Percentiles rank a stretch among this genome's conserved stretches.
Conservation (phyloP, 2,888 invertebrate species). For the Adela reaumurella region DNA sequence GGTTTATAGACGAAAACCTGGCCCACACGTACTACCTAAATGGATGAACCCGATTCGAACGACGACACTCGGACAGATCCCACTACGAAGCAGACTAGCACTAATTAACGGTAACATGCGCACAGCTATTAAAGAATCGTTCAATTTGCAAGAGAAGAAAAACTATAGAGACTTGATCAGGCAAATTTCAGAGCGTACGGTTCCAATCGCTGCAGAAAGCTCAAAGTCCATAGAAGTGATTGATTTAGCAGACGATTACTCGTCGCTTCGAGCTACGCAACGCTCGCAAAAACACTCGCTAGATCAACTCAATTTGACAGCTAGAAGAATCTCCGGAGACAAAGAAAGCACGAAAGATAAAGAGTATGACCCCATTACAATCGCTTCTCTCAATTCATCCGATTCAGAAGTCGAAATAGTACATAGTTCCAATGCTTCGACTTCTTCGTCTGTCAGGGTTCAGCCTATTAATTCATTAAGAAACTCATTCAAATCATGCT, state of each 20-base stretch:
- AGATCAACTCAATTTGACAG: conserved; percentile 31
- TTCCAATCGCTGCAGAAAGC: conserved; percentile 17
- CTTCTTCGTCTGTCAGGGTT: conserved; percentile 33
- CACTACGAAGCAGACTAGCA: conserved; percentile 23
- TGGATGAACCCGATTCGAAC: conserved; percentile 31
- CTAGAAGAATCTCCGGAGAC: conserved; percentile 23
- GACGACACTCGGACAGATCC: conserved; percentile 18
- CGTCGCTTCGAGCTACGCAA: conserved; percentile 30
- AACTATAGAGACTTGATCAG: conserved; percentile 53
- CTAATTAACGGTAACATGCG: conserved; percentile 31
- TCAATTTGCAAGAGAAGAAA: conserved; percentile 55
- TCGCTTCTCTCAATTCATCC: conserved; percentile 43
- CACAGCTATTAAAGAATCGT: conserved; percentile 44
- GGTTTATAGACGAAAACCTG: conserved; percentile 25
- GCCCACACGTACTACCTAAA: conserved; percentile 23
- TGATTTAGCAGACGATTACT: conserved; percentile 33
- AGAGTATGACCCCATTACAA: conserved; percentile 42
- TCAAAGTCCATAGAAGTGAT: conserved; percentile 26
- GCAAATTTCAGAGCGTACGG: conserved; percentile 27
- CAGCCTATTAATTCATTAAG: conserved; percentile 55
- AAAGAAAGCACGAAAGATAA: conserved; percentile 23
- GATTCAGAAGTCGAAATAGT: conserved; percentile 41
- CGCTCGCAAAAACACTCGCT: conserved; percentile 31
- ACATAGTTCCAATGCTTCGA: conserved; percentile 28
- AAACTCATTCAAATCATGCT: conserved; percentile 49